Base-by-base conservation (phyloP, 2,888 invertebrate genomes). In the Epinotia nisella region DNA sequence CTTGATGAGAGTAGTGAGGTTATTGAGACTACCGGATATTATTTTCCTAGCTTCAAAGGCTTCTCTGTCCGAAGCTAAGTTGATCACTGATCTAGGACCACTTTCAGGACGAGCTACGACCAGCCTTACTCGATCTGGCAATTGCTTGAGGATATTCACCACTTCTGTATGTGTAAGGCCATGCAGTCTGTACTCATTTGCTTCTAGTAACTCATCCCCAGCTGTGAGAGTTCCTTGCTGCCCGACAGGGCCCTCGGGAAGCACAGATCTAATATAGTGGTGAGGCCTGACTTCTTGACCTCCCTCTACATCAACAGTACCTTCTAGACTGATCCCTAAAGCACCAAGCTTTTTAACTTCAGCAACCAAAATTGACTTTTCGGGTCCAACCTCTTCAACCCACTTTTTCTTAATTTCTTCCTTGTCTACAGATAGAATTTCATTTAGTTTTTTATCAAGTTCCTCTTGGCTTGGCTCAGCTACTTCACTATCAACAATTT, bases 231-330 rank as follows among this genome's bases (percentile, higher is more conserved):
- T 95, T 2, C 98, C 98, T 86, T 98, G 98, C 79, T 96, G 95
- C 1, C 99, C 99, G 0, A 99, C 99, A 0, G 99, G 99, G 3
- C 99, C 99, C 85, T 99, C 98, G 10, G 98, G 97, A 75, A 99
- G 95, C 79, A 99, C 98, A 45, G 98, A 98, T 78, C 99, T 95
- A 82, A 99, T 99, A 87, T 98, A 99, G 93, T 99, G 99, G 93
- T 99, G 99, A n/a, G 99, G 99, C 80, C 99, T 95, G 55, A 99
- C 96, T 94, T 99, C 99, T 79, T 97, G 96, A 2, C 99, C 99
- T 80, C 98, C 97, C 92, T 99, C 99, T 29, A 99, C 99, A 86
- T 99, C 99, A 15, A 99, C 99, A 0, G 99, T 99, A 45, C 99
- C 99, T 92, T 99, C 99, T 77, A 99, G 94, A 88, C 98, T 99